These are phyloP conservation scores for Festucalex cinctus DNA, from an alignment of 2,113 vertebrate genomes.

Conservation along the genomic window DNA sequence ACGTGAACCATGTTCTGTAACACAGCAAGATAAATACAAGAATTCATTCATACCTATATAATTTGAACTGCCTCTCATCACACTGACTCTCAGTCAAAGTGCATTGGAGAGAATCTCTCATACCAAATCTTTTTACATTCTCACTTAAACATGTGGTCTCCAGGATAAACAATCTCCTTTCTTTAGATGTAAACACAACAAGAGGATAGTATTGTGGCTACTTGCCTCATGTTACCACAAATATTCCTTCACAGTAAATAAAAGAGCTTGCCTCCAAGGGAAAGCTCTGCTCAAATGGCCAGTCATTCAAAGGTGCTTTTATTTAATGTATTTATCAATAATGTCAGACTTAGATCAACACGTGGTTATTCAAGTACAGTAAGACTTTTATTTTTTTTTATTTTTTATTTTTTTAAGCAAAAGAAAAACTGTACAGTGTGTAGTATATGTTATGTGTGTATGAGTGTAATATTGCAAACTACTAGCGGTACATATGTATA, in stretches of 20 bases:
- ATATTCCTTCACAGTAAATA: neutral
- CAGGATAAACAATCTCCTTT: neutral
- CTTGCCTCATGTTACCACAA: neutral
- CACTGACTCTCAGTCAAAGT: neutral
- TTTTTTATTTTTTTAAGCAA: too few species aligned
- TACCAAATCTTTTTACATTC: neutral
- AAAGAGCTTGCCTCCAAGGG: neutral
- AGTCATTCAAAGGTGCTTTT: too few species aligned
- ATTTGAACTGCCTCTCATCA: neutral
- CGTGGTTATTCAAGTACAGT: too few species aligned
- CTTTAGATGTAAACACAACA: neutral
- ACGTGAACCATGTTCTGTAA: too few species aligned
- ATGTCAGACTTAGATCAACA: too few species aligned
- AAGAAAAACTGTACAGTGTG: too few species aligned
- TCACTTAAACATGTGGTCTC: neutral
- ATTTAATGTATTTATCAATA: too few species aligned
- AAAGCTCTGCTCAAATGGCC: neutral
- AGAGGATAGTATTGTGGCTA: neutral
- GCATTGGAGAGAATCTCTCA: neutral
- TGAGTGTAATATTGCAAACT: too few species aligned
- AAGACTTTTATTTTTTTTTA: too few species aligned
- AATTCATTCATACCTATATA: neutral
- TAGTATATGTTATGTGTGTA: neutral
- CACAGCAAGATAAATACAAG: neutral
- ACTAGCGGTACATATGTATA: neutral